A percentile compares a stretch with the other conserved stretches of the same genome.
phyloP scores from a whole-genome alignment of 2,113 vertebrate species.

The Misgurnus mizolepis region DNA sequence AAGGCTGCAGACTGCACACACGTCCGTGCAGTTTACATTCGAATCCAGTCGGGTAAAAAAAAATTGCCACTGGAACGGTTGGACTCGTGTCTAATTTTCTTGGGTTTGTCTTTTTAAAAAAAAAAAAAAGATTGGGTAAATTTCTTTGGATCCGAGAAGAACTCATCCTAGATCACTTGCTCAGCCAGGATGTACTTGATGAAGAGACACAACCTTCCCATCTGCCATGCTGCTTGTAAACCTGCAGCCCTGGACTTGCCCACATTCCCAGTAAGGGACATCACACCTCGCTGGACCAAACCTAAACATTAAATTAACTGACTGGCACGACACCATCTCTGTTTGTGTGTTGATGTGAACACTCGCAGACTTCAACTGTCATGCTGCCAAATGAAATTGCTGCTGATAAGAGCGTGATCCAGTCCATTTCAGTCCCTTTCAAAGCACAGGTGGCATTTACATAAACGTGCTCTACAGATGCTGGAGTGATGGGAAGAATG shows the following conservation, averaged over 20 bases:
- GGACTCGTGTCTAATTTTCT: too few species aligned
- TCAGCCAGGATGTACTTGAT: constrained; percentile 24
- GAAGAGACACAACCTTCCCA: constrained; percentile 18
- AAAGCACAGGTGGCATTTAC: constrained; percentile 34
- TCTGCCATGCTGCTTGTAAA: constrained; percentile 27
- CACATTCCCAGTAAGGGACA: constrained; percentile 25
- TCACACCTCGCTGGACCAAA: constrained; percentile 20
- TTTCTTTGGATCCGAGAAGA: too few species aligned
- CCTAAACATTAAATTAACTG: constrained; percentile 3
- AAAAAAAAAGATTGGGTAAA: too few species aligned
- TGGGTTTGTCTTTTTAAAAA: too few species aligned
- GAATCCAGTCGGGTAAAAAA: too few species aligned
- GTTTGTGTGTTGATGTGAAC: background rate
- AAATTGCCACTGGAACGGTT: too few species aligned
- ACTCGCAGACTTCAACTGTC: background rate
- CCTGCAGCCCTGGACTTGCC: constrained; percentile 13
- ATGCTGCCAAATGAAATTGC: constrained; percentile 10
- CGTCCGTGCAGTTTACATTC: too few species aligned
- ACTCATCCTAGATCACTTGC: background rate
- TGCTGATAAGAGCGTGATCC: constrained; percentile 10
- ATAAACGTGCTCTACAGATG: constrained; percentile 30
- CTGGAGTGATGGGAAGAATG: constrained; percentile 12
- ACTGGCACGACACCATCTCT: background rate
- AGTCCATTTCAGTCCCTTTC: background rate
- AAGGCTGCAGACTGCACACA: too few species aligned